Base-by-base conservation (phyloP, 2,113 vertebrate genomes). In the Jacana jacana region DNA sequence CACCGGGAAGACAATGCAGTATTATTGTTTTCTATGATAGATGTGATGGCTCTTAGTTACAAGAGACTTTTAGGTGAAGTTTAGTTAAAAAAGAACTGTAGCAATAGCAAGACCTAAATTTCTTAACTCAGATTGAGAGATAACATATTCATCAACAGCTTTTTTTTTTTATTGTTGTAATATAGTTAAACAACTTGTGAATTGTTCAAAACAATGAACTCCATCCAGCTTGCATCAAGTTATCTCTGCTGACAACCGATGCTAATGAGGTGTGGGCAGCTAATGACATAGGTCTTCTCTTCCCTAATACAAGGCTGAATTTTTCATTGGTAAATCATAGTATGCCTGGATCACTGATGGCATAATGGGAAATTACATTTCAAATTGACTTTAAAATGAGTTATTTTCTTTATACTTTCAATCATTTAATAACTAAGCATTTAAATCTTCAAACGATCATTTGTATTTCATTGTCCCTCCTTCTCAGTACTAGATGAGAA, bases 311-410 rank as follows among this genome's bases (percentile, higher is more conserved):
- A 12, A 89, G 31, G 40, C 39, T 84, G 89, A 93, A 37, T 76
- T 93, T 96, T 97, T 89, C 76, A 42, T 39, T 95, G 89, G 61
- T 86, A 93, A 95, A 95, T 37, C 65, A 86, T 44, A 52, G 4
- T 69, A 39, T 73, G 46, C 77, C 73, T 89, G 80, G 73, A 69
- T 33, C 3, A 6, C 40, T 81, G 54, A 73, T 91, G 69, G 33
- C 35, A 81, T 89, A 85, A 86, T 30, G 35, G 48, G 39, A 64
- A 93, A 95, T 94, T 94, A 86, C 17, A 63, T 88, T 96, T 90
- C 81, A 81, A 91, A 90, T 80, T 64, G 37, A 89, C 80, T 94
- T 98, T 78, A 79, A 96, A 96, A 90, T 95, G 88, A 88, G 42
- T 84, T 73, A 82, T 91, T 97, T 95, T 76, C 76, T 85, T 68